Base-by-base conservation (phyloP, 2,113 vertebrate species). In the Marmota monax region DNA sequence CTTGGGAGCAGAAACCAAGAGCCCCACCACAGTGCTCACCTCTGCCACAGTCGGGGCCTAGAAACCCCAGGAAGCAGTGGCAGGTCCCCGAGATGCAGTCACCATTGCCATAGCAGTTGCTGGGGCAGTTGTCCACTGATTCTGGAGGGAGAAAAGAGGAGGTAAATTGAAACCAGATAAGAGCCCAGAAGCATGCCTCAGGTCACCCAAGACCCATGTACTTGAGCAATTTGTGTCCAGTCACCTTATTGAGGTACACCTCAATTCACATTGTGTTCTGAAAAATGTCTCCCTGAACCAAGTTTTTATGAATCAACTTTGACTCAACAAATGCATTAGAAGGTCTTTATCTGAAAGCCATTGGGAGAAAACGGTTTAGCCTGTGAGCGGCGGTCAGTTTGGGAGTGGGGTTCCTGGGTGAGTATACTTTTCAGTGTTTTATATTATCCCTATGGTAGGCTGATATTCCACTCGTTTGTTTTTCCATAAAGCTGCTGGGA, bases 51-150 rank as follows among this genome's bases (percentile, higher is more conserved):
- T 99, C 99, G 0, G 99, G 99, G 74, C 99, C 99, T 98, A 99
- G 99, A 97, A 99, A 99, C 65, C 99, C 99, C 70, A 99, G 98
- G 97, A 99, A 99, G 98, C 99, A 99, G 98, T 99, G 99, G 97
- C 99, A 99, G 63, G 99, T 99, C 97, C 99, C 99, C 13, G 99
- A 99, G 76, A 99, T 97, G 18, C 99, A 99, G 98, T 99, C 99
- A 1, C 99, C 99, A 1, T 99, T 99, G 86, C 99, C 99, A 4
- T 99, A 99, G 98, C 99, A 99, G 98, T 99, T 99, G 98, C 99
- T 99, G 97, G 99, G 99, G 96, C 99, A 99, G 98, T 99, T 99
- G 76, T 99, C 99, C 98, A 99, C 99, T 0, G 99, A 99, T 96
- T 99, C 99, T 99, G 95, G 1, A 88, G 79, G 84, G 96, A 72